A percentile compares a stretch with the other conserved stretches of the same genome.
Evolutionary conservation across 2,888 invertebrate genomes (phyloP).

Genomic region (Phragmatobia fuliginosa): DNA sequence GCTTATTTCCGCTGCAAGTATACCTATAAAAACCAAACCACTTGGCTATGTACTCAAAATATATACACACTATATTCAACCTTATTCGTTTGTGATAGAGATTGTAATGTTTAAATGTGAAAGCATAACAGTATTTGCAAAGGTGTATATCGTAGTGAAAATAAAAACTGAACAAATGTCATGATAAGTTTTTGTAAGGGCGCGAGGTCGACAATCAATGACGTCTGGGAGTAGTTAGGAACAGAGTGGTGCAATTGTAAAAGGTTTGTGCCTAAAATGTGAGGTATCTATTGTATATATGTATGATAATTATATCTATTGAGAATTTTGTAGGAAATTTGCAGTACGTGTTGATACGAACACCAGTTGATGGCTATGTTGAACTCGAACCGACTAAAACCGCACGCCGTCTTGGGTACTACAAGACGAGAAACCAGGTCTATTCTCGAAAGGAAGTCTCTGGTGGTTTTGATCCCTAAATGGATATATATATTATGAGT

Average conservation of each 20-base stretch:
- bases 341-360: no score
- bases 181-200: constrained; percentile 84
- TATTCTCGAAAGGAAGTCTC: no score
- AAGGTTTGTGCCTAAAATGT: constrained; percentile 55
- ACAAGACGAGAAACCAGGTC: no score
- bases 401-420: no score
- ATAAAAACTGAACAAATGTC: constrained; percentile 85
- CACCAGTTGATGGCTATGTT: no score
- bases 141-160: constrained; percentile 78
- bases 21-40: constrained; percentile 70
- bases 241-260: constrained; percentile 36
- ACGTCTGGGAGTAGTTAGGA: constrained; percentile 65
- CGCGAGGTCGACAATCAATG: constrained; percentile 81
- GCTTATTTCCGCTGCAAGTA: constrained; percentile 83
- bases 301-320: no score
- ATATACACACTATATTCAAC: constrained; percentile 49
- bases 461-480: no score
- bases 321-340: no score
- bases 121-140: constrained; percentile 58
- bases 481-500: no score
- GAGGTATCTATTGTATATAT: constrained; percentile 49
- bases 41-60: constrained; percentile 48
- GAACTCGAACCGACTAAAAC: no score
- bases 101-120: constrained; percentile 10
- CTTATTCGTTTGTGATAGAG: constrained; percentile 37